Percentiles rank a stretch among this genome's conserved stretches.
These are phyloP conservation scores for Teleiodes luculella DNA, from an alignment of 2,888 invertebrate species.

Conservation along the genomic window DNA sequence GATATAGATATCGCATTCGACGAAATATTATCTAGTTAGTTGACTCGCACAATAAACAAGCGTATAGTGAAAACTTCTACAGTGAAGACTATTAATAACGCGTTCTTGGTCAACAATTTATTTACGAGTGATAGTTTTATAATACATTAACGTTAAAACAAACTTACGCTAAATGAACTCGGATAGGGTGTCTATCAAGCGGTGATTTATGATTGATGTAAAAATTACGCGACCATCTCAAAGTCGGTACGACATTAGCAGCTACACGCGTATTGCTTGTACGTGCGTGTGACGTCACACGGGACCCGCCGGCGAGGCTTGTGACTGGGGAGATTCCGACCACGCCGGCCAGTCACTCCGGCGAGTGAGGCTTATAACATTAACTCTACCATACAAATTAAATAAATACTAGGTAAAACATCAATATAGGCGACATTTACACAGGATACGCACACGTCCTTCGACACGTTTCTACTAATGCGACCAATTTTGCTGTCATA, in stretches of 20 bases:
- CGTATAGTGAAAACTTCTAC: conserved; percentile 48
- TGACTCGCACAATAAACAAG: conserved; percentile 63
- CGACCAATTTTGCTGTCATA: too few species aligned
- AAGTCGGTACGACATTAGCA: too few species aligned
- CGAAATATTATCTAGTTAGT: conserved; percentile 45
- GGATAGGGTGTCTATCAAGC: conserved; percentile 56
- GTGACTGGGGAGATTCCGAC: conserved; percentile 27
- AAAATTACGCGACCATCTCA: conserved; percentile 37
- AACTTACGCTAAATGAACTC: conserved; percentile 48
- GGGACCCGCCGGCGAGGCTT: conserved; percentile 23
- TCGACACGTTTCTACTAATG: too few species aligned
- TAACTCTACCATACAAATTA: too few species aligned
- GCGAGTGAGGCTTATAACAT: too few species aligned
- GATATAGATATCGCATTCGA: conserved; percentile 53
- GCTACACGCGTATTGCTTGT: conserved; percentile 15
- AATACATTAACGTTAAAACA: conserved; percentile 43
- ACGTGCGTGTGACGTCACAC: conserved; percentile 14
- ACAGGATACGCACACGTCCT: too few species aligned
- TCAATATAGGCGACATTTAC: too few species aligned
- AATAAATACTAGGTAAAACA: too few species aligned
- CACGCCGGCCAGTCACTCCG: neutral
- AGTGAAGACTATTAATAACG: conserved; percentile 54
- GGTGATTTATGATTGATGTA: conserved; percentile 46
- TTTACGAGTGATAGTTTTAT: conserved; percentile 49
- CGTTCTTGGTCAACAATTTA: conserved; percentile 57